Evolutionary conservation across 2,797 vertebrate genomes (phyloP), one percentile per base, ranked within the genome.

Genomic region (Bovichtus diacanthus): DNA sequence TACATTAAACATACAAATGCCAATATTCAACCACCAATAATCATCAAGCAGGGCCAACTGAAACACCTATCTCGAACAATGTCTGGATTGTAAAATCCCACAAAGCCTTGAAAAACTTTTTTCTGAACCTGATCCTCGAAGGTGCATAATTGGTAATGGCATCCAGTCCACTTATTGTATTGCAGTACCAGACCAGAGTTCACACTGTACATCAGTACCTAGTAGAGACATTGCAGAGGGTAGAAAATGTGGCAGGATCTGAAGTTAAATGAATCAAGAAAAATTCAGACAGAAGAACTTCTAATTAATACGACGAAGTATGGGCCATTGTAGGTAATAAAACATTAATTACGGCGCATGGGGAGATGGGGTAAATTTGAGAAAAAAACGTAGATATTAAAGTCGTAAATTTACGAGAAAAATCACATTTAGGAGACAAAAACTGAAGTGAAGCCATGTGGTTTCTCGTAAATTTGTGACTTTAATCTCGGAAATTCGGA

Each of bases 1-100:
- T 66, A 64, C 82, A 90, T 93, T 91, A 91, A 89, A 90, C 78
- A 88, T 82, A 80, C 76, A 80, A 83, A 88, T 87, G 81, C 50
- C 83, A 90, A 90, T 88, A 88, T 92, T 88, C 82, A 87, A 78
- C 79, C 63, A 80, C 68, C 47, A 83, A 87, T 81, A 83, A 85
- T 76, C 62, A 78, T 77, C 61, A 53, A 47, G 65, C 60, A 29
- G 64, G 31, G 67, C 56, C n/a, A 78, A 75, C 55, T 62, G 51
- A 65, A 79, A 84, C 66, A 63, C 76, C 76, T 68, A 61, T 55
- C 9, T 70, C 63, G 25, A 59, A 78, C 49, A 64, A 63, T 76
- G 39, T 74, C n/a, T 50, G 16, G 39, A 67, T 19, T 50, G 41
- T 19, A 51, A 59, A 72, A 69, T 29, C 39, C 19, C 23, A 56